phyloP scores from a whole-genome alignment of 2,888 invertebrate genomes.

The Cantharis flavilabris region DNA sequence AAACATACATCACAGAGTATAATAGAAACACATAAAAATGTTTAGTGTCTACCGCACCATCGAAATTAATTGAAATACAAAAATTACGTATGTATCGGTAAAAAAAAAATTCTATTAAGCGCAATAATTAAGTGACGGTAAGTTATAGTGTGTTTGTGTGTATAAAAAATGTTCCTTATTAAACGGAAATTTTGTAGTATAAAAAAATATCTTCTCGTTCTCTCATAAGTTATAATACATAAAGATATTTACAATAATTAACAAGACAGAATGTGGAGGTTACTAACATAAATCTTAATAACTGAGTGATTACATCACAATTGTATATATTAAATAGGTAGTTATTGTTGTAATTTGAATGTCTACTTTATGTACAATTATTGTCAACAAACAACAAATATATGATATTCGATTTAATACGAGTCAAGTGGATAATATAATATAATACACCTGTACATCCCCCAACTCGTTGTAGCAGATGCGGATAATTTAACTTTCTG shows the following conservation, averaged over 20 bases:
- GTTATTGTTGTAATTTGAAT: background rate
- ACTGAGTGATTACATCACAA: slow-evolving; percentile 2
- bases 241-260: slow-evolving; percentile 7
- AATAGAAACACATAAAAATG: slow-evolving; percentile 4
- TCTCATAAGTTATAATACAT: background rate
- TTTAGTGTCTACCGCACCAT: background rate
- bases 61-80: background rate
- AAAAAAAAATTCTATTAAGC: background rate
- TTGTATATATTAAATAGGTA: background rate
- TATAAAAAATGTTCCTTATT: background rate
- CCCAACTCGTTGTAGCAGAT: background rate
- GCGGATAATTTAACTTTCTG: background rate
- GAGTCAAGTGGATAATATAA: background rate
- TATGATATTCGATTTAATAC: background rate
- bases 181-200: background rate
- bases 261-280: background rate
- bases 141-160: background rate
- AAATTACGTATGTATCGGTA: background rate
- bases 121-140: background rate
- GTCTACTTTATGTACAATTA: background rate
- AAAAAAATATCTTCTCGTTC: background rate
- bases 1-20: slow-evolving; percentile 2
- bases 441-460: background rate
- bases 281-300: slow-evolving; percentile 18
- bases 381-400: background rate